Percentiles rank a stretch among this genome's conserved stretches.
Conservation (phyloP, 2,888 invertebrate species). For the Prosopocoilus inquinatus region DNA sequence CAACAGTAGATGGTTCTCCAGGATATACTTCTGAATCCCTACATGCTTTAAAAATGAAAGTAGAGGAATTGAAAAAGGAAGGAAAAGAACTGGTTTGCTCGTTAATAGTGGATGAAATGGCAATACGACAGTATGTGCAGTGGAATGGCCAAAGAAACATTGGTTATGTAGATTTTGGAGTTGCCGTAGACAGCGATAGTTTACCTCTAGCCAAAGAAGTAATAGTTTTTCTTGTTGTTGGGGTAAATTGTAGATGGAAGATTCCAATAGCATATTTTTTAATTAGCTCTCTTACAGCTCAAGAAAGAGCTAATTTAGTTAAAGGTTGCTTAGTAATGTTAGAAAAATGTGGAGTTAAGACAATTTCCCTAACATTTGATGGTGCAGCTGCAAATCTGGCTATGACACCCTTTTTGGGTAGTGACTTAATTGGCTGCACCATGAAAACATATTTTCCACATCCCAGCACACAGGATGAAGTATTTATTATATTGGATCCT, state of each 20-base stretch:
- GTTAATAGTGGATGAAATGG: constrained; percentile 32
- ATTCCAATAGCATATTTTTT: constrained; percentile 21
- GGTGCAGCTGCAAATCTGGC: not conserved
- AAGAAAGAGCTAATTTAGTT: constrained; percentile 22
- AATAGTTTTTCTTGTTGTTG: constrained; percentile 15
- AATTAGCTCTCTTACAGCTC: constrained; percentile 7
- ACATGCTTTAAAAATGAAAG: constrained; percentile 17
- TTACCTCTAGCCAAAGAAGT: constrained; percentile 17
- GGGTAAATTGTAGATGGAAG: constrained; percentile 16
- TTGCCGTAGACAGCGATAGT: constrained; percentile 10
- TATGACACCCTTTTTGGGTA: too few species aligned
- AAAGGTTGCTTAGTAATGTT: constrained; percentile 11
- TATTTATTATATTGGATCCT: constrained; percentile 27
- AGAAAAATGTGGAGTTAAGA: constrained; percentile 3
- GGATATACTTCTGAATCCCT: constrained; percentile 28
- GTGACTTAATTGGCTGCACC: too few species aligned
- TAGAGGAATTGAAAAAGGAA: not conserved
- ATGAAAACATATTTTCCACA: constrained; percentile 25
- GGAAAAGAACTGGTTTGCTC: not conserved
- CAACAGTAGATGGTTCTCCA: constrained; percentile 23
- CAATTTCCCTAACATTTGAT: constrained; percentile 20
- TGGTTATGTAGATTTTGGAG: constrained; percentile 20
- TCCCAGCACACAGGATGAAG: constrained; percentile 23
- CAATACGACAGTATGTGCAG: constrained; percentile 22
- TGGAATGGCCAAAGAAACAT: constrained; percentile 14